phyloP scores from a whole-genome alignment of 1,140 invertebrate species.

The Diachasma alloeum region DNA sequence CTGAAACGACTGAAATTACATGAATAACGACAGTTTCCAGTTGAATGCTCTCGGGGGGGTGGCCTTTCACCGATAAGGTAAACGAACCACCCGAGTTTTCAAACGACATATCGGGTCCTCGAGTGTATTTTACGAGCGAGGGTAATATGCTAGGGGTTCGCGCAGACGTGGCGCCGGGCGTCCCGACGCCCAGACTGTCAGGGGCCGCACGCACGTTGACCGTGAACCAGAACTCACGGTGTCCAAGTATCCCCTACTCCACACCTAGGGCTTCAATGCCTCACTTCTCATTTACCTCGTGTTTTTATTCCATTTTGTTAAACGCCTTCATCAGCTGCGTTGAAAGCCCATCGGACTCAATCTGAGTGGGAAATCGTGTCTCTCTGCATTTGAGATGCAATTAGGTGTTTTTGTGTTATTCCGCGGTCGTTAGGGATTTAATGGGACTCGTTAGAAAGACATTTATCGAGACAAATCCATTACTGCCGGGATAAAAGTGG shows the following conservation, averaged over 20 bases:
- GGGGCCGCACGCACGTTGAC: slow-evolving; percentile 57
- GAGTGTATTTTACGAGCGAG: neutral
- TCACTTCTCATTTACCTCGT: neutral
- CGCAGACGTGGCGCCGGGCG: slow-evolving; percentile 48
- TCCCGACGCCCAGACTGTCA: slow-evolving; percentile 53
- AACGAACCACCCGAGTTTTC: neutral
- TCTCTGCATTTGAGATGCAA: neutral
- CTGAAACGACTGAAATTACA: no score
- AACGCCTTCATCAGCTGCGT: neutral
- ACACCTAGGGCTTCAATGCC: neutral
- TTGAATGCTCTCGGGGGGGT: neutral
- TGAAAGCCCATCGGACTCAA: neutral
- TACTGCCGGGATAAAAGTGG: neutral
- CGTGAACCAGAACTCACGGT: slow-evolving; percentile 44
- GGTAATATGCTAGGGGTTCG: slow-evolving; percentile 14
- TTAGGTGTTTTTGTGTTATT: neutral
- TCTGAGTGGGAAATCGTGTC: neutral
- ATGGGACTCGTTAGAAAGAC: slow-evolving; percentile 1
- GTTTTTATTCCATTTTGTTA: slow-evolving; percentile 3
- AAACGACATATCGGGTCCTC: neutral
- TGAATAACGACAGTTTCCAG: neutral
- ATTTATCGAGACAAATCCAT: neutral
- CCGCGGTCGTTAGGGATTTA: neutral
- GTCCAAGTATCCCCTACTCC: neutral
- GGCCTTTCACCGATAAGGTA: neutral